These are phyloP conservation scores for Megaustenia siamemsis DNA, from an alignment of 2,888 invertebrate genomes.

Conservation along the genomic window DNA sequence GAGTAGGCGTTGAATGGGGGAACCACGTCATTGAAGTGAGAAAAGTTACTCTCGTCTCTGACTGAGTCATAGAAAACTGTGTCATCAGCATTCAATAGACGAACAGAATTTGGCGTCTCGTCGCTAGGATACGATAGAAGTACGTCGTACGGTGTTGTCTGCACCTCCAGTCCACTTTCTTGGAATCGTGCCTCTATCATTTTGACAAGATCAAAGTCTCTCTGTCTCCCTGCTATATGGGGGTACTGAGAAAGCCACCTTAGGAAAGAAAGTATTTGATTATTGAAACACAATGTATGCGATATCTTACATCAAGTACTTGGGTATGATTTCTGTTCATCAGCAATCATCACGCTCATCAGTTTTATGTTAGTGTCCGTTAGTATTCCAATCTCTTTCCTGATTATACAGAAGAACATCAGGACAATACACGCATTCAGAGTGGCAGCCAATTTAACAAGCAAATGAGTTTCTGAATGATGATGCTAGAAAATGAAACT, in stretches of 20 bases:
- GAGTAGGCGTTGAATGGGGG: constrained; percentile 43
- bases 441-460: too few species aligned
- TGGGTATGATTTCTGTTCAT: too few species aligned
- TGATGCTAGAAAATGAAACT: too few species aligned
- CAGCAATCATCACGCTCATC: too few species aligned
- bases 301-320: too few species aligned
- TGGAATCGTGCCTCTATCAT: constrained; percentile 3
- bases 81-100: constrained; percentile 21
- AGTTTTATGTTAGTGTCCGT: too few species aligned
- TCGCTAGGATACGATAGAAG: constrained; percentile 43
- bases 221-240: constrained; percentile 37
- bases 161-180: constrained; percentile 37
- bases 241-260: constrained; percentile 22
- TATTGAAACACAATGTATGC: too few species aligned
- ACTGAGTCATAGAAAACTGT: constrained; percentile 35
- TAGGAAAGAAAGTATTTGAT: too few species aligned
- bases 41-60: constrained; percentile 38
- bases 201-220: constrained; percentile 44
- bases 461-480: too few species aligned
- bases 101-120: constrained; percentile 29
- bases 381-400: too few species aligned
- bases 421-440: too few species aligned
- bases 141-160: constrained; percentile 47
- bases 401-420: too few species aligned
- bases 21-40: constrained; percentile 32